Base-by-base conservation (phyloP, 2,888 invertebrate species). In the Drosophila paramelanica region DNA sequence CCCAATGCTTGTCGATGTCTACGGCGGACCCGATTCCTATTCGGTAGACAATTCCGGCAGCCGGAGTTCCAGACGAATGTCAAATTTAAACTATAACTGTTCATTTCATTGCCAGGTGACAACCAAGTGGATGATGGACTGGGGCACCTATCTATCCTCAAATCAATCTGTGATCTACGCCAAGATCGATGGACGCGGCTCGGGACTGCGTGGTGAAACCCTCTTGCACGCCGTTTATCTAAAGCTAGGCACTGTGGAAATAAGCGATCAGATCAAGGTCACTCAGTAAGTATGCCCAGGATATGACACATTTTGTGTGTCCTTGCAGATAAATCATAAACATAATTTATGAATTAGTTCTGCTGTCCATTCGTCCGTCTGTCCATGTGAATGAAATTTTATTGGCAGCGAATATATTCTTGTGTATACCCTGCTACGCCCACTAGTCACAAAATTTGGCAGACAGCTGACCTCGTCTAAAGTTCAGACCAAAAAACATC, bases 1-100 rank as follows among this genome's bases (percentile, higher is more conserved):
- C 89, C 97, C 97, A 0, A 94, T 97, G 93, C 92, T 97, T 36
- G 95, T 97, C 64, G 96, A 96, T 90, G 97, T 97, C 94, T 97
- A 99, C 91, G 98, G 96, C 5, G 99, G 98, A 5, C 99, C 99
- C 0, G 97, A 97, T 88, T 96, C 97, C 0, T 96, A 96, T 86
- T 94, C 96, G 87, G 98, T 98, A 7, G 95, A 95, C 0, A 23
- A 11, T 10, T 33, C n/a, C n/a, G n/a, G 11, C 2, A 10, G 10
- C 27, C 8, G 13, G 27, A 8, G 8, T 8, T 5, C 1, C 31
- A 47, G 25, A 47, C n/a, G 1, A 17, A 14, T 14, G 6, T 7
- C 10, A 23, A 38, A 27, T 13, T 31, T 2, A 11, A 1, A 0
- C 4, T 17, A 1, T 38, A 13, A 14, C 27, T 10, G 42, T 0